Evolutionary conservation across 2,113 vertebrate genomes (phyloP), one percentile per base, ranked within the genome.

Genomic region (Calidris pygmaea): DNA sequence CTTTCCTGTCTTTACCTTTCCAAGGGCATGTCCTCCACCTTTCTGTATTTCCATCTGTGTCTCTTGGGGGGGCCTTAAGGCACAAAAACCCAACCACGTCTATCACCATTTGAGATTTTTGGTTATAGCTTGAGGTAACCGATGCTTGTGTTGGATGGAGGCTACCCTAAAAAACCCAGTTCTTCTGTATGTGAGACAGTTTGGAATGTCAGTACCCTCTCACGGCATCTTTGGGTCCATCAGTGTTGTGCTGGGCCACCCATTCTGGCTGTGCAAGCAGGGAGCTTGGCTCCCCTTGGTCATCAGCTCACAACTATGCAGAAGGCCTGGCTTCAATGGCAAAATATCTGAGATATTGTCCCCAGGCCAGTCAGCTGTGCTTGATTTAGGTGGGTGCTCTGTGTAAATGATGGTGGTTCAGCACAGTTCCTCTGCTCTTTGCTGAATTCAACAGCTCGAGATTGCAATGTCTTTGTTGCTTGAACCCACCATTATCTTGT

Each of bases 71-170:
- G 20, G 8, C 30, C 53, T 34, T 30, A 10, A 53, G 4, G 29
- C 14, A 27, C 16, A 3, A 4, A 27, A 37, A 1, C 7, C 4
- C 43, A 12, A 27, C 6, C 10, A 3, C 5, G 4, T n/a, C 63
- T 26, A 0, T n/a, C 35, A 16, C 20, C 6, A 3, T n/a, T 19
- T 19, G 3, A 77, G 22, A 3, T 21, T 8, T n/a, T 34, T 30
- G 53, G 16, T 37, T 39, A n/a, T 24, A 34, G 21, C 7, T 58
- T 39, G 21, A 48, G 16, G 22, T 63, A 62, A 55, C n/a, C 35
- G 37, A 8, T 78, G 26, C 12, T 85, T 27, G 16, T 32, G 20
- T 41, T 2, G 5, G 60, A 55, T 32, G 34, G 34, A 60, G 24
- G 9, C 8, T 41, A 26, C 74, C 50, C 22, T 13, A 35, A 63